Percentiles rank a stretch among this genome's conserved stretches.
Evolutionary conservation across 2,113 vertebrate species (phyloP).

Genomic region (Microcebus jonahi): DNA sequence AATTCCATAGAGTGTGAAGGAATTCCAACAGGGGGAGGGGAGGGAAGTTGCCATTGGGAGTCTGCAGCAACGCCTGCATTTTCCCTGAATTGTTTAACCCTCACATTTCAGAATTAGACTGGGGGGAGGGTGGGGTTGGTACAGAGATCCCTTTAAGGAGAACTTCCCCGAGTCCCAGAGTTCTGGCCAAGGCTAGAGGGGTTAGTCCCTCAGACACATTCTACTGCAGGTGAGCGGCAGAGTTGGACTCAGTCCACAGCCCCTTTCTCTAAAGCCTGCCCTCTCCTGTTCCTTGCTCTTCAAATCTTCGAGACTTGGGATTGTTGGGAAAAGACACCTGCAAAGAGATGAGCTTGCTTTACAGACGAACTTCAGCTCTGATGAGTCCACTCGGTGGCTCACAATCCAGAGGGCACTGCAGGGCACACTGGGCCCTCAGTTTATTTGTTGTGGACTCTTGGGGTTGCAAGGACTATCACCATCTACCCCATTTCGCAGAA

Average conservation of each 20-base stretch:
- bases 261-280: not conserved
- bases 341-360: not conserved
- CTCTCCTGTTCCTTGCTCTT: not conserved
- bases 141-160: not conserved
- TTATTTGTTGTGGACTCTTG: not conserved
- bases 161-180: not conserved
- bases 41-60: conserved; percentile 1
- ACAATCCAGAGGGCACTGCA: not conserved
- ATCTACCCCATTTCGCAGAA: not conserved
- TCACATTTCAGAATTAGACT: conserved; percentile 49
- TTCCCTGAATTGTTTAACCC: conserved; percentile 65
- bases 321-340: not conserved
- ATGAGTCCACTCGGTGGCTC: not conserved
- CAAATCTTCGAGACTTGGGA: not conserved
- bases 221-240: not conserved
- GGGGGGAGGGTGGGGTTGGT: not conserved
- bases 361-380: not conserved
- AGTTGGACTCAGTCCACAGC: not conserved
- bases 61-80: not conserved
- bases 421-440: not conserved
- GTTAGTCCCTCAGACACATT: not conserved
- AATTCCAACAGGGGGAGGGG: conserved; percentile 55
- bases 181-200: not conserved
- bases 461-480: not conserved
- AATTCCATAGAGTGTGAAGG: conserved; percentile 76